Evolutionary conservation across 1,140 invertebrate species (phyloP).

Genomic region (Drosophila pseudoananassae): DNA sequence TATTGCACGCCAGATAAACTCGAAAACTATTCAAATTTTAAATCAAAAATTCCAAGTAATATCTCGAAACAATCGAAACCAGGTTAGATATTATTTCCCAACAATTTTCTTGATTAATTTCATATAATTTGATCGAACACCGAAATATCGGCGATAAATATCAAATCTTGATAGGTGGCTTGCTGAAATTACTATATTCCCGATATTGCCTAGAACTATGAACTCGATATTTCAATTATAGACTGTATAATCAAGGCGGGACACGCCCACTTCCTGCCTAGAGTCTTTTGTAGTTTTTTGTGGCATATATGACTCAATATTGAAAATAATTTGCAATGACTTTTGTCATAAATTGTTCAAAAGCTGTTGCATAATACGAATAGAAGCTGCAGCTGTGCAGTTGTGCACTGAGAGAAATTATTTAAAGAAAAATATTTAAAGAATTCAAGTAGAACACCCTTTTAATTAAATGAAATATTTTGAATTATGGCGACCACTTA

Average conservation of each 20-base stretch:
- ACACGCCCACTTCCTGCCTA: slow-evolving; percentile 61
- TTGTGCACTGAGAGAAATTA: slow-evolving; percentile 10
- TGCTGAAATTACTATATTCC: slow-evolving; percentile 35
- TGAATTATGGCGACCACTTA: slow-evolving; percentile 57
- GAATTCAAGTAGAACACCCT: too few relatives aligned
- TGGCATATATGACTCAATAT: slow-evolving; percentile 64
- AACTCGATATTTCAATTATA: slow-evolving; percentile 49
- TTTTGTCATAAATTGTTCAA: slow-evolving; percentile 75
- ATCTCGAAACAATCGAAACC: neutral
- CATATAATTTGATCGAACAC: slow-evolving; percentile 25
- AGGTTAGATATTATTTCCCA: slow-evolving; percentile 11
- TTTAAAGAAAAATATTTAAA: too few relatives aligned
- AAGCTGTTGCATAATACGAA: slow-evolving; percentile 65
- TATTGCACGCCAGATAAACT: slow-evolving; percentile 60
- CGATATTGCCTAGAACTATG: slow-evolving; percentile 50
- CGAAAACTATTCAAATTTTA: slow-evolving; percentile 33
- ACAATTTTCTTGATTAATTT: slow-evolving; percentile 28
- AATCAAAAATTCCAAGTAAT: neutral
- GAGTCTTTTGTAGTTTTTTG: slow-evolving; percentile 29
- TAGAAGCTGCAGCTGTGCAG: slow-evolving; percentile 55
- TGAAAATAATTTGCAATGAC: slow-evolving; percentile 72
- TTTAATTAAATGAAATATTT: too few relatives aligned
- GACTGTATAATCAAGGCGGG: slow-evolving; percentile 28
- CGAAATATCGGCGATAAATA: slow-evolving; percentile 23
- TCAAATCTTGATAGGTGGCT: slow-evolving; percentile 22